Evolutionary conservation across 2,113 vertebrate species (phyloP).

Genomic region (Notiomystis cincta): DNA sequence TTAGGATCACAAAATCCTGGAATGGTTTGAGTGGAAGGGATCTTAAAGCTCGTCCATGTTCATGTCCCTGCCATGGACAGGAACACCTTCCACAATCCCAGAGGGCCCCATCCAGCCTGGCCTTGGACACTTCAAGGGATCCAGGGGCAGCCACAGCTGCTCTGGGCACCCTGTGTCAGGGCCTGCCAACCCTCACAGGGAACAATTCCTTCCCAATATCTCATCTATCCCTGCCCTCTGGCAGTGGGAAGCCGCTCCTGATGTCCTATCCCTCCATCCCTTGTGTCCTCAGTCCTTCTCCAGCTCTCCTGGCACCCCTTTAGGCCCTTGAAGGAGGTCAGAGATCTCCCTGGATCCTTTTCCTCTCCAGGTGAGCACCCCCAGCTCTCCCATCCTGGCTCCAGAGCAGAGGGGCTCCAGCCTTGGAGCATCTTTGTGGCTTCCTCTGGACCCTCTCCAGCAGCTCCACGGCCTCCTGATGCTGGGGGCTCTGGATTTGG

Average conservation of each 20-base stretch:
- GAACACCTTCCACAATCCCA: rapidly evolving
- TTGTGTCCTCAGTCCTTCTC: background rate
- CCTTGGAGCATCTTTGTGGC: rapidly evolving
- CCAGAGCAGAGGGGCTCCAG: background rate
- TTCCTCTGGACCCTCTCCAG: rapidly evolving
- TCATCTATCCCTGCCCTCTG: background rate
- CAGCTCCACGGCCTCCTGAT: rapidly evolving
- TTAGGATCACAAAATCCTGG: background rate
- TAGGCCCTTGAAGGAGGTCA: background rate
- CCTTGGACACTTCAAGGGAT: background rate
- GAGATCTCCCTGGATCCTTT: background rate
- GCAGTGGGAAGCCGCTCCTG: background rate
- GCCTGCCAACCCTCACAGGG: rapidly evolving
- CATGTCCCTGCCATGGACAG: background rate
- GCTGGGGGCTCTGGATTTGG: background rate
- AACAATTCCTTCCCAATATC: background rate
- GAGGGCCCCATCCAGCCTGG: rapidly evolving
- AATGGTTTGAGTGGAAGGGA: background rate
- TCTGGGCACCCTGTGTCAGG: background rate
- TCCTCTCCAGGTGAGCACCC: background rate
- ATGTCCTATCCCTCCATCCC: background rate
- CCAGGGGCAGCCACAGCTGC: background rate
- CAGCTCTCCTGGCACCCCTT: background rate
- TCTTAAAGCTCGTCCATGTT: rapidly evolving
- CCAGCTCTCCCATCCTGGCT: background rate